Conservation (phyloP, 2,113 vertebrate species). For the Ictidomys tridecemlineatus region DNA sequence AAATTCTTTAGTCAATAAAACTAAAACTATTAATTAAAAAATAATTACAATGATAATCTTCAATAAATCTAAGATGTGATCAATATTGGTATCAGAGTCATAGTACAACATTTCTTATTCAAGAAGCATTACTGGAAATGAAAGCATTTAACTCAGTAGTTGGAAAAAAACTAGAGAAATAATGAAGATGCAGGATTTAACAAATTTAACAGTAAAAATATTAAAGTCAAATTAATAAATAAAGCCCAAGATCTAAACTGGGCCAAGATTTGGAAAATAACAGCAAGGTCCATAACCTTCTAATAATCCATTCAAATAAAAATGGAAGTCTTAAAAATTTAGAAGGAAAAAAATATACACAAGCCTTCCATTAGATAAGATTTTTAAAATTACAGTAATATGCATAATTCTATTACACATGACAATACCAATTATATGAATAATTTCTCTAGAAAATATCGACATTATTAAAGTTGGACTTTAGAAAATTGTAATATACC, state of each 20-base stretch:
- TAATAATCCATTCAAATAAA: neutral
- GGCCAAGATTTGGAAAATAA: neutral
- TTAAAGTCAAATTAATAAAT: neutral
- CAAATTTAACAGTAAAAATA: neutral
- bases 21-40: neutral
- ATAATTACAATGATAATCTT: neutral
- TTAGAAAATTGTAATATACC: slow-evolving; percentile 12
- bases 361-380: neutral
- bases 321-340: neutral
- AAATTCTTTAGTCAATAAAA: neutral
- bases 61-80: neutral
- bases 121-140: neutral
- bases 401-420: neutral
- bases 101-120: neutral
- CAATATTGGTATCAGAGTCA: neutral
- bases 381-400: neutral
- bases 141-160: neutral
- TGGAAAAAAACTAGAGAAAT: neutral
- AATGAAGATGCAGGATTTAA: neutral
- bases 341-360: neutral
- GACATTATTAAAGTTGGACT: neutral
- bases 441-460: neutral
- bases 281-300: neutral
- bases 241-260: neutral
- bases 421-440: neutral